Conservation (phyloP, 1,140 invertebrate genomes). For the Drosophila teissieri region DNA sequence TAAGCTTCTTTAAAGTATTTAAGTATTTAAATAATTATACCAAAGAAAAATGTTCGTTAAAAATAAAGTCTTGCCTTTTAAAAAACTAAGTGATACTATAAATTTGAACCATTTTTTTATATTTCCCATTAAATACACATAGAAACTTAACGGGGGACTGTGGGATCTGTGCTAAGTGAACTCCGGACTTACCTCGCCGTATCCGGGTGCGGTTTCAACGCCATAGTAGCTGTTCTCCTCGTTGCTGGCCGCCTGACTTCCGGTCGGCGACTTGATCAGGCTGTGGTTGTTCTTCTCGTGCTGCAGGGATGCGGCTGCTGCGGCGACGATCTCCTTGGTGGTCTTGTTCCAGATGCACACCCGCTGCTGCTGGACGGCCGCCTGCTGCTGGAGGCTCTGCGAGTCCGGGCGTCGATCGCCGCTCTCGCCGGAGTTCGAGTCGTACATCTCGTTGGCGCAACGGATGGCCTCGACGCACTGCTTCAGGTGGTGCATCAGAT, state of each 20-base stretch:
- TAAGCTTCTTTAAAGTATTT: no score
- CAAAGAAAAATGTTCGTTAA: not conserved
- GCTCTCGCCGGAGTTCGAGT: conserved; percentile 80
- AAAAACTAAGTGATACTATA: not conserved
- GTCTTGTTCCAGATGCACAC: conserved; percentile 89
- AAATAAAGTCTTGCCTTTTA: not conserved
- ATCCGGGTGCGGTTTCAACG: conserved; percentile 86
- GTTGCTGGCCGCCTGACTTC: conserved; percentile 56
- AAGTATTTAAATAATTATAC: not conserved
- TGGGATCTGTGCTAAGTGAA: conserved; percentile 16
- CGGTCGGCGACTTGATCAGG: conserved; percentile 38
- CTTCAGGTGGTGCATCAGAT: conserved; percentile 90
- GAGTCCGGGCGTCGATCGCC: conserved; percentile 65
- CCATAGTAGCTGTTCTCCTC: conserved; percentile 85
- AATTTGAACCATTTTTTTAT: no score
- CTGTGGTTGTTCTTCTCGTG: conserved; percentile 48
- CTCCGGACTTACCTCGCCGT: conserved; percentile 85
- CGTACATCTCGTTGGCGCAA: conserved; percentile 80
- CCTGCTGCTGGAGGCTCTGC: conserved; percentile 58
- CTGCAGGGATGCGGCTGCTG: conserved; percentile 45
- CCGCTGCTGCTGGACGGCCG: conserved; percentile 77
- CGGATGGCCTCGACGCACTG: conserved; percentile 87
- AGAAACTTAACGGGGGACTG: no score
- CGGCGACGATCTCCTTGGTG: conserved; percentile 81
- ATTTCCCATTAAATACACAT: not conserved